phyloP scores from a whole-genome alignment of 2,888 invertebrate genomes.

The Abscondita cerata region DNA sequence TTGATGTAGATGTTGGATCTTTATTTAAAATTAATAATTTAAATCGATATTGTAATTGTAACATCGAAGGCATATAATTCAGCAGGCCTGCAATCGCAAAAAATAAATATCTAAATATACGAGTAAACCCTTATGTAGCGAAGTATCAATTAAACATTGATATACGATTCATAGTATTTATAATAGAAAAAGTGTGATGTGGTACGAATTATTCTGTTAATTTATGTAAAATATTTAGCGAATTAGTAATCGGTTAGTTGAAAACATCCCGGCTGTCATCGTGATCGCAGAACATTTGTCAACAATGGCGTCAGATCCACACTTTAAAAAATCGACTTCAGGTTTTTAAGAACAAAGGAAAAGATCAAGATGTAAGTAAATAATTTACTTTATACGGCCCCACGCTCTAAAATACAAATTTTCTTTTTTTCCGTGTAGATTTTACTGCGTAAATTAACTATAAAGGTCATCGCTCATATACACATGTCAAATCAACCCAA shows the following conservation, averaged over 20 bases:
- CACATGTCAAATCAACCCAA: constrained; percentile 21
- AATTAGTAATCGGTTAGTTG: constrained; percentile 4
- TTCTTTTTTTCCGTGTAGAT: not conserved
- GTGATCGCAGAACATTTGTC: constrained; percentile 38
- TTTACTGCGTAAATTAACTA: not conserved
- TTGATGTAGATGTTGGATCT: too few relatives aligned
- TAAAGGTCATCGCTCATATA: constrained; percentile 22
- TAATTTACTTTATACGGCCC: too few relatives aligned
- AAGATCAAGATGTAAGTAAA: constrained; percentile 95
- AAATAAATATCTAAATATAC: too few relatives aligned
- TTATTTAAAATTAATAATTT: too few relatives aligned
- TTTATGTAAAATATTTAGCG: not conserved
- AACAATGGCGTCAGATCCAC: constrained; percentile 80
- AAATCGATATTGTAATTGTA: too few relatives aligned
- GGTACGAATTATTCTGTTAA: not conserved
- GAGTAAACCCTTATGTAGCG: too few relatives aligned
- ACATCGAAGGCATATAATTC: too few relatives aligned
- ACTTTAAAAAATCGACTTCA: constrained; percentile 86
- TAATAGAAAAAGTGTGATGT: constrained; percentile 10
- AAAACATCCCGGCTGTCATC: constrained; percentile 3
- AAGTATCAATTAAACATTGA: not conserved
- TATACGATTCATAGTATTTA: not conserved
- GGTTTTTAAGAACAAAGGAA: constrained; percentile 98
- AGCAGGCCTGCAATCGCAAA: too few relatives aligned
- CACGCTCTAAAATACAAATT: not conserved